These are phyloP conservation scores for Piprites chloris DNA, from an alignment of 2,113 vertebrate genomes.

Conservation along the genomic window DNA sequence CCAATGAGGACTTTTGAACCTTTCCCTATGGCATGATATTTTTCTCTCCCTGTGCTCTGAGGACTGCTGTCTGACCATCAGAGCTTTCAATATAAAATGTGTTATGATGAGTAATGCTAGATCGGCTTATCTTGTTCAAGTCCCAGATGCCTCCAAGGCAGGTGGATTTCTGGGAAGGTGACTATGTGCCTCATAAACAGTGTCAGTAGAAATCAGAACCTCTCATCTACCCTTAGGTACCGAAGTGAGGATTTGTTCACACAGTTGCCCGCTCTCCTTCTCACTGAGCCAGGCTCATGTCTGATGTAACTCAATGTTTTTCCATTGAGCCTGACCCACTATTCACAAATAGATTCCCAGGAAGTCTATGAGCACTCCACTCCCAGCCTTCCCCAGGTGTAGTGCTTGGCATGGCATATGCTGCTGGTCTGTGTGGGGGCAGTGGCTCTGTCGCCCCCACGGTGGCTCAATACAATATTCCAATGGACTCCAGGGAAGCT, in stretches of 20 bases:
- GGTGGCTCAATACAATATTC: background rate
- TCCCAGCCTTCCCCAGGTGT: background rate
- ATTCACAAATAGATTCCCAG: background rate
- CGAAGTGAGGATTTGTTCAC: background rate
- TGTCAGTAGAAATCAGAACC: background rate
- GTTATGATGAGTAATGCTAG: background rate
- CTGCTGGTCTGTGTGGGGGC: background rate
- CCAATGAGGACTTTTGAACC: background rate
- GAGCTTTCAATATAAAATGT: background rate
- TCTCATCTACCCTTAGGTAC: background rate
- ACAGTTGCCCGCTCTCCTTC: background rate
- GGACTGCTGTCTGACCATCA: background rate
- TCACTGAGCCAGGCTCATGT: background rate
- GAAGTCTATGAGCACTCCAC: background rate
- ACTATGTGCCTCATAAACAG: background rate
- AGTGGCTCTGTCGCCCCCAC: background rate
- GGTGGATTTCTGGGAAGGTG: background rate
- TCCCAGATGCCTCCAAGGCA: background rate
- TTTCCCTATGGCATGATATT: background rate
- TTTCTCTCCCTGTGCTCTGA: background rate
- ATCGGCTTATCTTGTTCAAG: background rate
- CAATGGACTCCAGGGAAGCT: background rate
- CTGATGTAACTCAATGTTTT: background rate
- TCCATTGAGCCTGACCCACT: background rate
- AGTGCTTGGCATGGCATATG: fast-evolving